Evolutionary conservation across 2,797 vertebrate genomes (phyloP).

Genomic region (Luscinia megarhynchos): DNA sequence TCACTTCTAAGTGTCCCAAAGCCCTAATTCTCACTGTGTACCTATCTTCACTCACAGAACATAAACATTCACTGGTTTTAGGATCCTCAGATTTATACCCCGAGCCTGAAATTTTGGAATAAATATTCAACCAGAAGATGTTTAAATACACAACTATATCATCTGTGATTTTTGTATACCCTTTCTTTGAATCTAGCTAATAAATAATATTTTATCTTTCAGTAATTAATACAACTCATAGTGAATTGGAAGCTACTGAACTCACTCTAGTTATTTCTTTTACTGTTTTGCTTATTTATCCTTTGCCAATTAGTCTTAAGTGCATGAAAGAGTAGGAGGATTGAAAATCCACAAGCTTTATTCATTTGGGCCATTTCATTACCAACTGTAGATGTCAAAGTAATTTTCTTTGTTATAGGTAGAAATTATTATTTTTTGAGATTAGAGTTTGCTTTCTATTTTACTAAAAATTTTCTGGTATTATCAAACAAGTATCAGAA

Average conservation of each 20-base stretch:
- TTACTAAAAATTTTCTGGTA: background rate
- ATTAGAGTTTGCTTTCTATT: background rate
- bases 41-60: background rate
- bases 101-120: background rate
- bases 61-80: background rate
- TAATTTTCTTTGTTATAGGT: background rate
- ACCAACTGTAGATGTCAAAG: background rate
- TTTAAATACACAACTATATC: background rate
- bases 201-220: background rate
- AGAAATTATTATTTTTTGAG: background rate
- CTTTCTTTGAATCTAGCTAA: background rate
- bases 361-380: background rate
- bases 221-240: background rate
- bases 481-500: background rate
- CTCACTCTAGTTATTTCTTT: background rate
- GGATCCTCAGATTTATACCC: background rate
- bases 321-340: background rate
- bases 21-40: accelerated
- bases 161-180: background rate
- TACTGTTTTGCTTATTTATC: background rate
- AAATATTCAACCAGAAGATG: background rate
- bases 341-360: background rate
- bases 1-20: background rate
- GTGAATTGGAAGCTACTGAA: background rate
- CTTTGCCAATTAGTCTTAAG: background rate